A percentile compares a stretch with the other conserved stretches of the same genome.
Evolutionary conservation across 37 sponge, comb jelly and placozoan species (phyloP).

Genomic region (Ephydatia muelleri): DNA sequence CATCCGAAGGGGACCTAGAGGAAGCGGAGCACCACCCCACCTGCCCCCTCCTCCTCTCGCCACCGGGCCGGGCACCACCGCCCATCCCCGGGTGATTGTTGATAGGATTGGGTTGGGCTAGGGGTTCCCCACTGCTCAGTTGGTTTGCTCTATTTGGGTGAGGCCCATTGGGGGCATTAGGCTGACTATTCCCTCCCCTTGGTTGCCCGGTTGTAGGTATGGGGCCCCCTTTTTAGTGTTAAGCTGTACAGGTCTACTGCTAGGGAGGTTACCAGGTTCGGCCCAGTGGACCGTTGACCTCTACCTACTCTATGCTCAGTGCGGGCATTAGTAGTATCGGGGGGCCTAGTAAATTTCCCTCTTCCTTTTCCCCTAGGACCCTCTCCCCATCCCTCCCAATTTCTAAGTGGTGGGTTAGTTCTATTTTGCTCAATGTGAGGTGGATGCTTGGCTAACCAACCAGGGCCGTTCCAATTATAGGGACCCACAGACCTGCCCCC

Average conservation of each 20-base stretch:
- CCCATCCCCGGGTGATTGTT: neutral
- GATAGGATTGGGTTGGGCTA: neutral
- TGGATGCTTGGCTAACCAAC: neutral
- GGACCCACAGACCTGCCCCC: neutral
- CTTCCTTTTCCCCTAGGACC: neutral
- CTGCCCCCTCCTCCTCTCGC: neutral
- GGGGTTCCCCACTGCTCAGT: neutral
- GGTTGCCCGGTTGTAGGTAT: neutral
- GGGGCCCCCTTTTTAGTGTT: neutral
- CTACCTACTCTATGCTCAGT: neutral
- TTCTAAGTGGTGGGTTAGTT: neutral
- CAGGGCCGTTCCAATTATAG: neutral
- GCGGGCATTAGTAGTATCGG: neutral
- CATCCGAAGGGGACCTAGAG: neutral
- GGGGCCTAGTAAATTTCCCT: neutral
- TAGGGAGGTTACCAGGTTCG: neutral
- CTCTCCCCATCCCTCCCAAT: neutral
- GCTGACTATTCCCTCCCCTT: neutral
- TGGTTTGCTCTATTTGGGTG: neutral
- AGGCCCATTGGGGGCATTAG: neutral
- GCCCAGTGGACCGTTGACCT: neutral
- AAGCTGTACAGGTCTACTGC: neutral
- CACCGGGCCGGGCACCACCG: neutral
- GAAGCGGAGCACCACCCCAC: neutral
- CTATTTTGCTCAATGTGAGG: neutral